phyloP scores from a whole-genome alignment of 2,797 vertebrate genomes.

The Halcyon leucocephala region DNA sequence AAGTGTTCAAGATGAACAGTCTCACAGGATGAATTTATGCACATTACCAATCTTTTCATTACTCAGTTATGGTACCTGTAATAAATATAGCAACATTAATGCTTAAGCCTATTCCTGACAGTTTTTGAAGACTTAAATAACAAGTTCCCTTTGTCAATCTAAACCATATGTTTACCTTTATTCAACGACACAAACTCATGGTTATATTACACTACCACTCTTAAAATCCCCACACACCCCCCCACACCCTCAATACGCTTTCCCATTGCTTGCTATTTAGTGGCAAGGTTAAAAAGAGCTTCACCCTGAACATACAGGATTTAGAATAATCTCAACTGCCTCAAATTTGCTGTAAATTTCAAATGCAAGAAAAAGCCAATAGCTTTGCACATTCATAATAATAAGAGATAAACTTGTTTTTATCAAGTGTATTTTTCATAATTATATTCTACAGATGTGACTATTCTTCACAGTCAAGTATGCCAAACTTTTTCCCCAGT shows the following conservation, averaged over 20 bases:
- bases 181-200: neutral
- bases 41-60: conserved; percentile 48
- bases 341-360: neutral
- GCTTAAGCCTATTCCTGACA: neutral
- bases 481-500: neutral
- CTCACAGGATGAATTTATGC: conserved; percentile 34
- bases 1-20: neutral
- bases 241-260: neutral
- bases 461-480: neutral
- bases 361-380: neutral
- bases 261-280: neutral
- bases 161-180: conserved; percentile 10
- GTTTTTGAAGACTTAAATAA: conserved; percentile 14
- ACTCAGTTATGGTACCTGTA: conserved; percentile 31
- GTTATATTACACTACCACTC: neutral
- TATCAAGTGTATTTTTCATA: neutral
- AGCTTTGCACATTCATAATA: neutral
- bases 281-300: neutral
- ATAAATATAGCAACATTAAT: conserved; percentile 34
- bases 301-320: neutral
- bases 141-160: conserved; percentile 2
- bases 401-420: neutral
- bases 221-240: neutral
- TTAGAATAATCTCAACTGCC: neutral
- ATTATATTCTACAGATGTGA: neutral